Evolutionary conservation across 1,140 invertebrate species (phyloP), one percentile per base, ranked within the genome.

Genomic region (Atta colombica): DNA sequence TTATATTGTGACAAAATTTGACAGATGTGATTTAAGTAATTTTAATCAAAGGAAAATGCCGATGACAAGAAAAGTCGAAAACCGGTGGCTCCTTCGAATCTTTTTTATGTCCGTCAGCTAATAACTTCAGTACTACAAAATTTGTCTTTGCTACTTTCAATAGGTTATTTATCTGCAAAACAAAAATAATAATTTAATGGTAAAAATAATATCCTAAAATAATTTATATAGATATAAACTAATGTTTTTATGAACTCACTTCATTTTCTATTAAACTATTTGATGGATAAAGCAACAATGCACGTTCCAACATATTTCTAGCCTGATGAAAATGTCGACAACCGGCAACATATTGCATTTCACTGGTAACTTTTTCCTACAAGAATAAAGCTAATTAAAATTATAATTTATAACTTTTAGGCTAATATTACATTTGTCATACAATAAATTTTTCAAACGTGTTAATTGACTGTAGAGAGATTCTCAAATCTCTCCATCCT

Each of bases 291-390:
- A 95, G 85, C 71, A 93, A 93, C 55, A 94, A 88, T 3, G 95
- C 94, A 84, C 95, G 97, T 95, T 99, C 98, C 66, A 99, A 95
- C 61, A 98, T 96, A 89, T 97, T 97, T 86, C 98, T 97, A 4
- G 98, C 98, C 95, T 98, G 98, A 93, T 98, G 98, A 94, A 99
- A 99, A 94, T 98, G 98, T 95, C 98, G 98, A 93, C 97, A 98
- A 0, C 98, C 98, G 18, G 97, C 96, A 72, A 97, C 95, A 94
- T 98, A 99, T 77, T 94, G 93, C 87, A 90, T 92, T 72, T 94
- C 94, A 81, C 95, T 95, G 12, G 92, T 93, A 65, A 91, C 77
- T 85, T 92, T 92, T 72, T 95, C 94, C 94, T 95, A 77, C 31
- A 92, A 65, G 74, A 78, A 88, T 35, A 49, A 14, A 66, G n/a